Evolutionary conservation across 1,140 invertebrate species (phyloP), one percentile per base, ranked within the genome.

Genomic region (Semibalanus balanoides): DNA sequence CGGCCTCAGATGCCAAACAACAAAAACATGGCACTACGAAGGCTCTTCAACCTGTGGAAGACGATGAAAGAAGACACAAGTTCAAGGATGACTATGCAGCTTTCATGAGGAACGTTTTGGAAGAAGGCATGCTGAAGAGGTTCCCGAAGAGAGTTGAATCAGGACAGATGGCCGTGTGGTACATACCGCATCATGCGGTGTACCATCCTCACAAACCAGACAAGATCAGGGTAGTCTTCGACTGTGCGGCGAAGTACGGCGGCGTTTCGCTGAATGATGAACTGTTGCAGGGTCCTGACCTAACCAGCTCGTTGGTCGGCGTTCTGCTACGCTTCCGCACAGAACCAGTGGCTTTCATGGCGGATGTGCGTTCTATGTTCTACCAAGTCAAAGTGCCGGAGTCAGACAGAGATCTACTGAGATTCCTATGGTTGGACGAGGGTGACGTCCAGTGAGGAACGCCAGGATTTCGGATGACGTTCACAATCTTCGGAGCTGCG

Each of bases 341-440:
- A 30, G 74, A 78, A 22, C 75, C n/a, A 5, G 76, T 82, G 9
- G 81, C 80, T 5, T 72, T 83, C 27, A 76, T 75, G 19, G 79
- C 78, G 0, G 81, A 82, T 76, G 80, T 83, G 7, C 77, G 80
- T 69, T n/a, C 31, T 0, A 82, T 82, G 82, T 82, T 81, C 31
- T 76, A 81, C 30, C 80, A 81, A 40, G 74, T 75, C 74, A 40
- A 14, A 25, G 74, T 75, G 0, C 74, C 74, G 17, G 31, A 75
- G 1, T 27, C n/a, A 3, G 74, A 75, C n/a, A 40, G 29, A 22
- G 30, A 75, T 19, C 22, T 70, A 9, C 27, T 75, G 22, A 0
- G 74, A 0, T 75, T 75, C 25, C 30, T 69, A 17, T 75, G 74
- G 74, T 75, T 29, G 64, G 11, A 14, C 19, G 17, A 75, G 22